phyloP scores from a whole-genome alignment of 2,797 vertebrate species.

The Percopsis omiscomaycus region DNA sequence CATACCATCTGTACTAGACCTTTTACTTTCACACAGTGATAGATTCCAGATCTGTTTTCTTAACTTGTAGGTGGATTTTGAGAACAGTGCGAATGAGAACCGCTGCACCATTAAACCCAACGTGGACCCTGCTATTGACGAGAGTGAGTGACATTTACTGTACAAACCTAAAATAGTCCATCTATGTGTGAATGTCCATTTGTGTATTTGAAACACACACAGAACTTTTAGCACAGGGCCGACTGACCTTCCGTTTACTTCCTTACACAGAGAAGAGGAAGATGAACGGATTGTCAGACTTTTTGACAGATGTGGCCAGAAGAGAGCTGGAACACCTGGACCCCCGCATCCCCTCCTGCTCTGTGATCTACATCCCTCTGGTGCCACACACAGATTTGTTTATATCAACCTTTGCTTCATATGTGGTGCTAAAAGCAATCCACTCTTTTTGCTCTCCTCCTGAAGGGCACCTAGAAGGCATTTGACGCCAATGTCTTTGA shows the following conservation, averaged over 20 bases:
- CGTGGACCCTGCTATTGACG: slow-evolving; percentile 89
- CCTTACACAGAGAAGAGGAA: slow-evolving; percentile 84
- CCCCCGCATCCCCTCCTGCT: slow-evolving; percentile 84
- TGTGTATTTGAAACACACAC: neutral
- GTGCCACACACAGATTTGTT: slow-evolving; percentile 55
- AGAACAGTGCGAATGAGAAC: slow-evolving; percentile 85
- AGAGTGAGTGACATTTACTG: slow-evolving; percentile 73
- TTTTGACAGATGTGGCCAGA: slow-evolving; percentile 91
- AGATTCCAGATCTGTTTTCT: slow-evolving; percentile 20
- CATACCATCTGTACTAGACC: too few relatives aligned
- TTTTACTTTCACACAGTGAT: slow-evolving; percentile 4
- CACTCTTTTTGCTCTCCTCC: too few relatives aligned
- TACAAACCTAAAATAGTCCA: neutral
- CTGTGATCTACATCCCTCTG: slow-evolving; percentile 95
- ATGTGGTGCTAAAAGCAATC: neutral
- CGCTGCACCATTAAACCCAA: slow-evolving; percentile 88
- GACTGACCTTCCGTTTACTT: neutral
- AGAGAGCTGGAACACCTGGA: slow-evolving; percentile 89
- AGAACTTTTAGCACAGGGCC: too few relatives aligned
- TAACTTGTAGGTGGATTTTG: slow-evolving; percentile 87
- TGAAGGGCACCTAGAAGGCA: too few relatives aligned
- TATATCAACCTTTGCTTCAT: neutral
- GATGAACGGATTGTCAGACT: slow-evolving; percentile 88
- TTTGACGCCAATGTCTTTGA: neutral
- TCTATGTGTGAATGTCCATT: neutral